Conservation (phyloP, 2,888 invertebrate genomes). For the Ophion obscuratus region DNA sequence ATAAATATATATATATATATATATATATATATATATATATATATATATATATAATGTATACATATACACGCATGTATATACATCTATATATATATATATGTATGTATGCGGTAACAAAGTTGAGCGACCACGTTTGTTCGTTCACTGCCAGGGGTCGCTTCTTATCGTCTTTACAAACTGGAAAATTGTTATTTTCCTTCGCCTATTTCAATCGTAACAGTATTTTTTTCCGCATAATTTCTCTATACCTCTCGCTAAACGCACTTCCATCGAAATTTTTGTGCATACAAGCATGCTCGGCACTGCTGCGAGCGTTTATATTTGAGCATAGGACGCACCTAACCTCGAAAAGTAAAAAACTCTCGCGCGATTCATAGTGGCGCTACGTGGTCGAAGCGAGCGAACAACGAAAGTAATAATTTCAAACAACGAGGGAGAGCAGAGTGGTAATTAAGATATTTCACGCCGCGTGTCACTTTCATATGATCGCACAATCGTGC, state of each 20-base stretch:
- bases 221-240: neutral
- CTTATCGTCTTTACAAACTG: neutral
- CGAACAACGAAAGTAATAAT: no score
- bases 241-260: neutral
- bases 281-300: neutral
- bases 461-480: no score
- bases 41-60: neutral
- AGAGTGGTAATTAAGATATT: no score
- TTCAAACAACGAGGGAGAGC: no score
- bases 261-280: neutral
- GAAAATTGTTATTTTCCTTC: neutral
- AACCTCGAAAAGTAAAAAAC: neutral
- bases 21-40: no score
- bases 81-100: no score
- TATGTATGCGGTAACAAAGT: neutral
- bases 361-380: no score
- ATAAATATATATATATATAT: no score
- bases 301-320: neutral
- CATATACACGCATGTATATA: no score
- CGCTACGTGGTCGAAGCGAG: no score
- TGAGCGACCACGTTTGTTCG: neutral
- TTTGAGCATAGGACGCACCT: neutral
- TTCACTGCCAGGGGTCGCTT: neutral
- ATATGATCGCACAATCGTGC: no score
- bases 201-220: neutral